A percentile compares a stretch with the other conserved stretches of the same genome.
phyloP scores from a whole-genome alignment of 2,797 vertebrate species.

The Columba guinea region DNA sequence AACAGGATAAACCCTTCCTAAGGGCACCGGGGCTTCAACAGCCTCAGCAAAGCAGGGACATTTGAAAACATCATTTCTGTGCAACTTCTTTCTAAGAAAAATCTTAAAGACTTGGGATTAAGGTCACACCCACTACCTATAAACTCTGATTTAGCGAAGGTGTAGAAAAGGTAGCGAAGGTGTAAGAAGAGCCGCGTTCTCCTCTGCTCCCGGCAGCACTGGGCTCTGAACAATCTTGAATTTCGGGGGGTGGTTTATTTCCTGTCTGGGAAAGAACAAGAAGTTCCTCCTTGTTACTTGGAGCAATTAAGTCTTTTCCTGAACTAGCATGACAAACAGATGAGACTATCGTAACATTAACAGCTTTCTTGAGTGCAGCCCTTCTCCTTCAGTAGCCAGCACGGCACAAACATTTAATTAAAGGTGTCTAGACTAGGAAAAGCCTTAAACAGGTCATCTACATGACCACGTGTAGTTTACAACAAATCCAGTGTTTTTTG shows the following conservation, averaged over 20 bases:
- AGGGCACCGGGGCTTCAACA: rapidly evolving
- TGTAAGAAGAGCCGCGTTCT: not conserved
- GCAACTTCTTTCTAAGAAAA: not conserved
- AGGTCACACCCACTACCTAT: too few relatives aligned
- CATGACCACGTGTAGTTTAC: not conserved
- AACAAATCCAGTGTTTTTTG: not conserved
- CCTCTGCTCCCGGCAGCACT: not conserved
- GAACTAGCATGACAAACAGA: conserved; percentile 31
- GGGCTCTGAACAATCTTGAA: not conserved
- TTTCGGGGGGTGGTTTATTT: conserved; percentile 25
- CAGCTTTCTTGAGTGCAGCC: conserved; percentile 1
- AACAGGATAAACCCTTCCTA: not conserved
- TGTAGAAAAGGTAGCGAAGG: not conserved
- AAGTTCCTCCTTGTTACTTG: conserved; percentile 38
- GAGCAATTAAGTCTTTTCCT: conserved; percentile 45
- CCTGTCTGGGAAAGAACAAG: conserved; percentile 62
- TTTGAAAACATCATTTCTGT: not conserved
- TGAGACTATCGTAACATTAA: not conserved
- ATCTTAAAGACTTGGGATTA: rapidly evolving
- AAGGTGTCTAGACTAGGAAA: not conserved
- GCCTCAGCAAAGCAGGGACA: rapidly evolving
- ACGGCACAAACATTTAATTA: conserved; percentile 32
- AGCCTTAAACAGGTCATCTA: not conserved
- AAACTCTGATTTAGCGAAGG: not conserved
- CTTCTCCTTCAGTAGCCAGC: not conserved